A percentile compares a stretch with the other conserved stretches of the same genome.
Conservation (phyloP, 2,888 invertebrate species). For the Ditylenchus weischeri region DNA sequence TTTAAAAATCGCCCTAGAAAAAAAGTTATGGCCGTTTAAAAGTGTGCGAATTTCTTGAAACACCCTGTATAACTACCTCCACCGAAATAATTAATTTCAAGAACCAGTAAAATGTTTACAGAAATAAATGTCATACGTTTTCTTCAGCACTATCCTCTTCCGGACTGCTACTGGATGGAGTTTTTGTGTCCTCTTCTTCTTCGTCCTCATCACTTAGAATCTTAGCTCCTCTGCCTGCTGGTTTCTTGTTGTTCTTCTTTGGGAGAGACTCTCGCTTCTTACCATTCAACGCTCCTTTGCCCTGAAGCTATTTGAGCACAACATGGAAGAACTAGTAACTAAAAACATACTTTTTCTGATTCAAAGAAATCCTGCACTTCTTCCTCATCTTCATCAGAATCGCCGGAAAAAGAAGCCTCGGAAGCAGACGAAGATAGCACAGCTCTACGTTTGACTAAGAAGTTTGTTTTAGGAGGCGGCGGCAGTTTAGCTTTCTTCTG, state of each 20-base stretch:
- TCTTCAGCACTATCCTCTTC: background rate
- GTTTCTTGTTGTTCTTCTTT: background rate
- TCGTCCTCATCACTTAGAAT: constrained; percentile 1
- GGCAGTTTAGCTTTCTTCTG: no score
- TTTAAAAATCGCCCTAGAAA: no score
- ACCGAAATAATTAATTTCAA: no score
- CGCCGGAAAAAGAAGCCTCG: background rate
- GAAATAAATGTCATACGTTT: background rate
- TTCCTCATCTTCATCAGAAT: constrained; percentile 1
- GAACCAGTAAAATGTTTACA: no score
- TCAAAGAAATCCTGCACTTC: constrained; percentile 1
- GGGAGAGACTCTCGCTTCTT: background rate
- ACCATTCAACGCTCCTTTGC: background rate
- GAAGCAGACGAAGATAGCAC: constrained; percentile 5
- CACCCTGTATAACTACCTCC: no score
- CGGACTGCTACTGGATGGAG: background rate
- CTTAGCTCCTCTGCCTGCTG: background rate
- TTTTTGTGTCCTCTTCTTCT: background rate
- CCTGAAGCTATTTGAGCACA: background rate
- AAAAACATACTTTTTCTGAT: background rate
- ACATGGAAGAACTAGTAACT: background rate
- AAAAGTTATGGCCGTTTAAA: no score
- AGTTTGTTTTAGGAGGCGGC: constrained; percentile 7
- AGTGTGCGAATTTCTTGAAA: no score
- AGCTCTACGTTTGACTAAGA: constrained; percentile 1